A percentile compares a stretch with the other conserved stretches of the same genome.
These are phyloP conservation scores for Rhynchopsitta pachyrhyncha DNA, from an alignment of 2,113 vertebrate genomes.

Conservation along the genomic window DNA sequence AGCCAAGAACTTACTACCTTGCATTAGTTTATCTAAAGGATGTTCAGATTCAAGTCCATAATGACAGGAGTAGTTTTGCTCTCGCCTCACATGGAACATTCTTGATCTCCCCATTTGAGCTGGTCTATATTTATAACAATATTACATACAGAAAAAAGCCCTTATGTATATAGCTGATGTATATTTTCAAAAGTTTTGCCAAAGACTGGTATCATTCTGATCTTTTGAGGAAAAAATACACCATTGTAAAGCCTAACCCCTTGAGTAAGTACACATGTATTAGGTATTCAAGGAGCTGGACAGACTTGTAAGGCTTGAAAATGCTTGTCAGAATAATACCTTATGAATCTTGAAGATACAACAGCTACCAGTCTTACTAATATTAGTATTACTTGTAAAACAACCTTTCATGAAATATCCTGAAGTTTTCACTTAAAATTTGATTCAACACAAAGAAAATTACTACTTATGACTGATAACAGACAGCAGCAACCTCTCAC, in stretches of 20 bases:
- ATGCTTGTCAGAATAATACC: background rate
- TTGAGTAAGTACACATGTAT: background rate
- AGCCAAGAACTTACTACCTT: background rate
- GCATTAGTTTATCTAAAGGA: background rate
- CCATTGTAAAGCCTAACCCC: background rate
- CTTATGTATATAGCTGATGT: background rate
- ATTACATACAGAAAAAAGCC: background rate
- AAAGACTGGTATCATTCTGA: background rate
- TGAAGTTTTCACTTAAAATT: background rate
- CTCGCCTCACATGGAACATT: background rate
- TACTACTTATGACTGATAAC: background rate
- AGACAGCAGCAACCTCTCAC: conserved; percentile 16
- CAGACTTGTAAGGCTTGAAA: background rate
- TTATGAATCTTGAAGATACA: background rate
- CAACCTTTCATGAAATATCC: background rate
- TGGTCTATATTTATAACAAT: background rate
- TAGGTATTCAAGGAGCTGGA: background rate
- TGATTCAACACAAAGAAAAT: background rate
- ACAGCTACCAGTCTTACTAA: background rate
- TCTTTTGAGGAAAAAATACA: background rate
- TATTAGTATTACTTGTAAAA: background rate
- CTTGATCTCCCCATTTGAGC: background rate
- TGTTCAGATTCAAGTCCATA: background rate
- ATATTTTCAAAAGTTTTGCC: background rate
- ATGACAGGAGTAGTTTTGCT: background rate